These are phyloP conservation scores for Papilio gigon DNA, from an alignment of 2,888 invertebrate genomes.

Conservation along the genomic window DNA sequence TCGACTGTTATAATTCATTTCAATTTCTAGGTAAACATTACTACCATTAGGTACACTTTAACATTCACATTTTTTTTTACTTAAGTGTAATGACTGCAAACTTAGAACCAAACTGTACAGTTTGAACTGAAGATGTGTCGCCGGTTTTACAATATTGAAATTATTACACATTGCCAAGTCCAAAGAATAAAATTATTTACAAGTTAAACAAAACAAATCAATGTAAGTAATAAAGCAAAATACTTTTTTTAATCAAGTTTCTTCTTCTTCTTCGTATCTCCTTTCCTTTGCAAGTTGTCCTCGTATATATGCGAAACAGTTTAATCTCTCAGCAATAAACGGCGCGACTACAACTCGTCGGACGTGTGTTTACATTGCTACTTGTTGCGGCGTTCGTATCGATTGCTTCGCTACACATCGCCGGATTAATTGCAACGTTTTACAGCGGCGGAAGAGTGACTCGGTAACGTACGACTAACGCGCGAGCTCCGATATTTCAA, in stretches of 20 bases:
- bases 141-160: too few relatives aligned
- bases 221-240: too few relatives aligned
- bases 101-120: too few relatives aligned
- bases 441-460: conserved; percentile 13
- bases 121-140: too few relatives aligned
- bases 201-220: too few relatives aligned
- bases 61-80: too few relatives aligned
- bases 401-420: conserved; percentile 26
- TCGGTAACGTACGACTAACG: conserved; percentile 13
- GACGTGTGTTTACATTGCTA: conserved; percentile 34
- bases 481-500: neutral
- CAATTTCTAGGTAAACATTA: neutral
- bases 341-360: conserved; percentile 8
- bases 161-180: too few relatives aligned
- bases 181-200: too few relatives aligned
- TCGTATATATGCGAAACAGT: conserved; percentile 8
- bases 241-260: too few relatives aligned
- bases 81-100: neutral
- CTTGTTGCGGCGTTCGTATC: conserved; percentile 33
- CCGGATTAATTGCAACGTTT: conserved; percentile 28
- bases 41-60: neutral
- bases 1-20: conserved; percentile 25
- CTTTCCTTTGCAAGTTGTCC: neutral
- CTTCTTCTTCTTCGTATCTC: neutral
- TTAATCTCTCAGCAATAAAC: conserved; percentile 29